These are phyloP conservation scores for Galeruca laticollis DNA, from an alignment of 2,888 invertebrate genomes.

Conservation along the genomic window DNA sequence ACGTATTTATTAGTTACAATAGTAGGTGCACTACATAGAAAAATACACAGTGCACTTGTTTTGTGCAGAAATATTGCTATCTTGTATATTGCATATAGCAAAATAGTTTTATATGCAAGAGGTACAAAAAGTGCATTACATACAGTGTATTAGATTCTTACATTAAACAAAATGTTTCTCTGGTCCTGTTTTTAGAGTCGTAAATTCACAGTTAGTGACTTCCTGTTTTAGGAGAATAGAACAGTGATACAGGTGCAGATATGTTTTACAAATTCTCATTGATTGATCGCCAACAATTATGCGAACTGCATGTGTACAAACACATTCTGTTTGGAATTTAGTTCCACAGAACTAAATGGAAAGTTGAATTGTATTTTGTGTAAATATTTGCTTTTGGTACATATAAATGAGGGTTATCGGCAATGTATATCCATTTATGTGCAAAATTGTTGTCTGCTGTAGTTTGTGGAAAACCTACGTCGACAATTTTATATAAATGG, in stretches of 20 bases:
- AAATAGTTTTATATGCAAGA: too few species aligned
- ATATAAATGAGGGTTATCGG: conserved; percentile 14
- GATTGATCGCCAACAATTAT: background rate
- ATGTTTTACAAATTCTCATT: background rate
- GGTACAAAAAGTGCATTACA: too few species aligned
- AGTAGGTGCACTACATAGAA: too few species aligned
- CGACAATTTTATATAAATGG: background rate
- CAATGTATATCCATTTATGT: conserved; percentile 11
- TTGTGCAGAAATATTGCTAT: too few species aligned
- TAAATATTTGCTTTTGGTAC: conserved; percentile 12
- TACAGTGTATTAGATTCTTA: too few species aligned
- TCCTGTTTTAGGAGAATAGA: too few species aligned
- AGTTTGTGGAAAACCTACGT: background rate
- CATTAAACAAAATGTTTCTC: too few species aligned
- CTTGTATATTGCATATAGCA: too few species aligned
- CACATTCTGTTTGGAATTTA: background rate
- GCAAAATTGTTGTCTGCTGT: conserved; percentile 8
- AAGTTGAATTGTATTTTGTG: conserved; percentile 19
- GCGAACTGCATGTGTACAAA: conserved; percentile 10
- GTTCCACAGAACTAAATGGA: conserved; percentile 9
- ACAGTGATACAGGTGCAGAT: background rate
- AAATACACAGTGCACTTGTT: too few species aligned
- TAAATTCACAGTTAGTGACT: too few species aligned
- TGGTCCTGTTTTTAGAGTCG: too few species aligned
- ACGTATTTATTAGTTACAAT: too few species aligned